Evolutionary conservation across 1,140 invertebrate genomes (phyloP).

Genomic region (Brachionus plicatilis): DNA sequence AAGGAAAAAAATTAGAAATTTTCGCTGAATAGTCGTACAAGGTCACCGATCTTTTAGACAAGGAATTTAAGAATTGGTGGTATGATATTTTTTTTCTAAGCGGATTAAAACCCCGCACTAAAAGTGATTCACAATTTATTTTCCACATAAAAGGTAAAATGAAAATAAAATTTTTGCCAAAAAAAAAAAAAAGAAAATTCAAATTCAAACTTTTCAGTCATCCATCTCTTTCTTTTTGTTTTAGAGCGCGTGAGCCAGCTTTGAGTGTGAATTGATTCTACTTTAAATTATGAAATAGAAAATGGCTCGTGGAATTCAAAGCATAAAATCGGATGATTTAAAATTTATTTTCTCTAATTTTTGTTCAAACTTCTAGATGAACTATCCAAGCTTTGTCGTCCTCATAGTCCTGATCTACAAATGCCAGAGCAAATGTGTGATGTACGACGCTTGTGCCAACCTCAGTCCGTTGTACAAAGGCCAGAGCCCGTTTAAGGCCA

Average conservation of each 20-base stretch:
- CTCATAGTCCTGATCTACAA: not conserved
- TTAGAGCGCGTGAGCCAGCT: not conserved
- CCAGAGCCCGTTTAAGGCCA: not conserved
- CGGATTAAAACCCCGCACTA: not conserved
- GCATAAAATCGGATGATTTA: not conserved
- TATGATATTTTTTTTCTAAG: not conserved
- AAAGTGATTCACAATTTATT: not conserved
- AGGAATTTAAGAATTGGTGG: not conserved
- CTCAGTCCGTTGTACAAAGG: not conserved
- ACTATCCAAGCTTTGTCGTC: not conserved
- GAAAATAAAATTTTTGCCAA: not conserved
- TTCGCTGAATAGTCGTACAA: not conserved
- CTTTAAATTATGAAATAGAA: not conserved
- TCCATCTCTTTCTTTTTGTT: not conserved
- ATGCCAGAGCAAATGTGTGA: slow-evolving; percentile 19
- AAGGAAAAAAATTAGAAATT: not conserved
- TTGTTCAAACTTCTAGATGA: not conserved
- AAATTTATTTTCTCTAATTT: too few relatives aligned
- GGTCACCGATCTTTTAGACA: not conserved
- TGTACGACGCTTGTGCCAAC: not conserved
- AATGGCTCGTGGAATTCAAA: not conserved
- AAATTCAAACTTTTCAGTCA: not conserved
- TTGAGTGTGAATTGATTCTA: not conserved
- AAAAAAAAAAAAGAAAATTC: not conserved
- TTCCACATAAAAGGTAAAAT: not conserved